Evolutionary conservation across 1,140 invertebrate genomes (phyloP), one percentile per base, ranked within the genome.

Genomic region (Antheraea mylitta): DNA sequence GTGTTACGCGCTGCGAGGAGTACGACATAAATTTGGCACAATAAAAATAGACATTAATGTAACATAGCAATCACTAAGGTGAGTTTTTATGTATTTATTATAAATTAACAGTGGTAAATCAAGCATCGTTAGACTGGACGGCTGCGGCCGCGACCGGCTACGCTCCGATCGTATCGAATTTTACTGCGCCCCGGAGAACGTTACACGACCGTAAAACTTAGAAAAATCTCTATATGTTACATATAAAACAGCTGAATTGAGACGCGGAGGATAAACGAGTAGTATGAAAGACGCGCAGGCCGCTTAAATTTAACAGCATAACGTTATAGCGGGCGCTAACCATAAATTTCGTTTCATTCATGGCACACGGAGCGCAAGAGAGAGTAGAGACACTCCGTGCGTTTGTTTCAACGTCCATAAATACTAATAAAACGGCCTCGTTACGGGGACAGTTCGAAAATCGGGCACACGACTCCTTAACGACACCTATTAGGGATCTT

Each of bases 401-500:
- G 85, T 87, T 86, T 87, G 83, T 85, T 84, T 85, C 82, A 30
- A 78, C 79, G 80, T 79, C 84, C 86, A 91, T 91, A 91, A 91
- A 91, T 91, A 90, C 87, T 85, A 91, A 91, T 91, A 91, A 91
- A 91, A 87, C 79, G 83, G 74, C 82, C 89, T 91, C 87, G 89
- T 91, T 90, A 86, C 84, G 78, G 86, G 81, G 86, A 88, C 89
- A 85, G 79, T 84, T 91, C 87, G 87, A 89, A 90, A 89, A 90
- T 91, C 89, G 86, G 87, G 87, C 89, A 89, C 89, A 91, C 85
- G 87, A 88, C 87, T 89, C 85, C 87, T 91, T 91, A 90, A 91
- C 89, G 89, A 90, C 89, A 91, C 89, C 89, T 90, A 91, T 90
- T 91, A 91, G 84, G 86, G 87, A 87, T 90, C 87, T 91, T 91